Base-by-base conservation (phyloP, 2,797 vertebrate genomes). In the Pseudotriccus pelzelni region DNA sequence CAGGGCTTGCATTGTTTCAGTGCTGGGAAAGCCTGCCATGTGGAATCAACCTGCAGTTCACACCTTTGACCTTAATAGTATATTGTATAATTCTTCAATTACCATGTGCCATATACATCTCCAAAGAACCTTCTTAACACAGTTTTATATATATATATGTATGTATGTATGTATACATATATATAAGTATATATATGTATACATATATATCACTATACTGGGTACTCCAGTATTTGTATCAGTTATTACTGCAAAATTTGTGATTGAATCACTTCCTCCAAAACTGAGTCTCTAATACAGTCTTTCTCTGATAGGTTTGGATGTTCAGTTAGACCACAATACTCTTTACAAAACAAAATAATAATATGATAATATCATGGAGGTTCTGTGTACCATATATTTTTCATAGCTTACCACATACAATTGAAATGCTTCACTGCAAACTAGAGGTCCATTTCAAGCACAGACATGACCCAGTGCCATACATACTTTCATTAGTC, bases 41-140 rank as follows among this genome's bases (percentile, higher is more conserved):
- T 82, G 78, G 75, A 89, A 92, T 92, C 89, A 94, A 76, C 55
- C 67, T 87, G 47, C 34, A 63, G 23, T 66, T 93, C 75, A 77
- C 70, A 82, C 21, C 72, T 87, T 89, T 85, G 87, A 63, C 72
- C 67, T 70, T 77, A 63, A 73, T 19, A 79, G 43, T 43, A 63
- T 74, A 90, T 87, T 87, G 58, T 18, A 59, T 64, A 90, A 77
- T 91, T 83, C 32, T 75, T 86, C 59, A 62, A 73, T 66, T 90
- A 60, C 34, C 3, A 2, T 1, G 1, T 66, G 28, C 41, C 32
- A 60, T 18, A 22, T 53, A 32, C 2, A 86, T 8, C 34, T 72
- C 49, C 70, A 37, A 72, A 74, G 41, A 76, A 50, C 24, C 1
- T 41, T 63, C 69, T 36, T 55, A 67, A 44, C 79, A 20, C 7